phyloP scores from a whole-genome alignment of 2,888 invertebrate genomes.

The Panorpa germanica region DNA sequence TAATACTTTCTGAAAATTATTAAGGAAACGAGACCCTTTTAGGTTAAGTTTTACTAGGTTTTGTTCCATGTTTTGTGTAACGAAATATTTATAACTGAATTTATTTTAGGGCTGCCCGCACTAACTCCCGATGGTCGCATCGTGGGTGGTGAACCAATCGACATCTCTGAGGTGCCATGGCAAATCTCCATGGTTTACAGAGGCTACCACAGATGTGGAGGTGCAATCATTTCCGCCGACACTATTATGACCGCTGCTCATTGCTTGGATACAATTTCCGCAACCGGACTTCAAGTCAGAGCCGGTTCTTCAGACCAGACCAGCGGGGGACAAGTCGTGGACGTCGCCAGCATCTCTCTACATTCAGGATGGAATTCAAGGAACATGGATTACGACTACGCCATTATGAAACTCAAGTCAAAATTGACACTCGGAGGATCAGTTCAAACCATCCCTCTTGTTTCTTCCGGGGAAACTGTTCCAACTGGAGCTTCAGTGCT shows the following conservation, averaged over 20 bases:
- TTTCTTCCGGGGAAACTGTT: neutral
- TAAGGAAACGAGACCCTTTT: no score
- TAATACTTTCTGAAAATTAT: no score
- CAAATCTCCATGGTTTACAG: conserved; percentile 24
- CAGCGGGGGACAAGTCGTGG: neutral
- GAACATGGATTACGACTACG: neutral
- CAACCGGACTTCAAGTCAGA: neutral
- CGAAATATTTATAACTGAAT: no score
- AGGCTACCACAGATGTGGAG: conserved; percentile 25
- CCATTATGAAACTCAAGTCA: neutral
- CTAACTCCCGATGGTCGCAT: conserved; percentile 19
- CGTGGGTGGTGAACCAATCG: conserved; percentile 23
- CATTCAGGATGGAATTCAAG: neutral
- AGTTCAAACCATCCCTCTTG: neutral
- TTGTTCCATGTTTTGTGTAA: no score
- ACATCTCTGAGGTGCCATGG: conserved; percentile 23
- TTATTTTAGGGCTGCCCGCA: no score
- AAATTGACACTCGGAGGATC: neutral
- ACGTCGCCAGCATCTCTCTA: neutral
- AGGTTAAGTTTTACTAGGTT: no score
- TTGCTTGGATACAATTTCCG: conserved; percentile 14
- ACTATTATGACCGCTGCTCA: conserved; percentile 26
- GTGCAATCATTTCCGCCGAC: conserved; percentile 20
- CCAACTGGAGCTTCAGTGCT: neutral
- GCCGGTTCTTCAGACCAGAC: neutral